A percentile compares a stretch with the other conserved stretches of the same genome.
phyloP scores from a whole-genome alignment of 2,888 invertebrate species.

The Chymomyza caudatula region DNA sequence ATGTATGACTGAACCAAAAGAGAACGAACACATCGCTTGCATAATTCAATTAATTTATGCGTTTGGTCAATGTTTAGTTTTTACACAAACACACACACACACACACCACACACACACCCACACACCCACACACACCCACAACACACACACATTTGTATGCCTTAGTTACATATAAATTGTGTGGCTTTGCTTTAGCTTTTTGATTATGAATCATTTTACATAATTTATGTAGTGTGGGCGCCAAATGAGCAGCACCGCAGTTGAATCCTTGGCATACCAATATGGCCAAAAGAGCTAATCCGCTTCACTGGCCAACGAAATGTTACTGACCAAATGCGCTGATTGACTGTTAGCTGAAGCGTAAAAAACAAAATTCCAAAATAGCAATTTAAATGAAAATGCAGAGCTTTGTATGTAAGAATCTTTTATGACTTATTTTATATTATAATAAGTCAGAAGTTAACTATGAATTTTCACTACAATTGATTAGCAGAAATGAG shows the following conservation, averaged over 20 bases:
- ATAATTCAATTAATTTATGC: conserved; percentile 73
- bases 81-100: conserved; percentile 23
- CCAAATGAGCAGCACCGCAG: neutral
- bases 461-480: too few relatives aligned
- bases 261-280: neutral
- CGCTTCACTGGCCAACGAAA: conserved; percentile 4
- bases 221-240: conserved; percentile 56
- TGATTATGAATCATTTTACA: conserved; percentile 65
- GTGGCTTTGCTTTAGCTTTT: conserved; percentile 41
- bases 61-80: conserved; percentile 65
- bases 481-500: too few relatives aligned
- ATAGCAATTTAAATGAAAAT: too few relatives aligned
- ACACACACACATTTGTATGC: neutral
- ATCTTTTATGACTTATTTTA: too few relatives aligned
- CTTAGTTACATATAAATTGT: conserved; percentile 1
- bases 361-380: conserved; percentile 30
- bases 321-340: neutral
- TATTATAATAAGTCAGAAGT: too few relatives aligned
- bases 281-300: conserved; percentile 15
- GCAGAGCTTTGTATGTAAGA: too few relatives aligned
- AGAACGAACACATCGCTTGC: conserved; percentile 28
- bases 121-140: neutral
- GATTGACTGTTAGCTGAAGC: conserved; percentile 12
- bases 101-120: neutral
- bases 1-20: conserved; percentile 28